phyloP scores from a whole-genome alignment of 2,888 invertebrate species.

The Hirtodrosophila trivittata region DNA sequence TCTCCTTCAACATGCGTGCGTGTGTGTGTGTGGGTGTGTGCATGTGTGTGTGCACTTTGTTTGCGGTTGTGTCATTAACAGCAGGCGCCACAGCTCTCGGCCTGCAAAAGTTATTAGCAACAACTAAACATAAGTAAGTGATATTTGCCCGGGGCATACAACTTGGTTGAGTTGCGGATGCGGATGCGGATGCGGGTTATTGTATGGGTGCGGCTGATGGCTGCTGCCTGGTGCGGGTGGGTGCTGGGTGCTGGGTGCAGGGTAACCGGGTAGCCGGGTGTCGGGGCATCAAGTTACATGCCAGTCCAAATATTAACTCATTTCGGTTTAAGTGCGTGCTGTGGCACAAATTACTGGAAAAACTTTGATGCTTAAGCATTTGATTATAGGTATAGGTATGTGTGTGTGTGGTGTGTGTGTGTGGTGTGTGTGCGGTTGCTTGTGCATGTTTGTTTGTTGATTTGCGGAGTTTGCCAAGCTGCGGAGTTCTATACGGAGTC shows the following conservation, averaged over 20 bases:
- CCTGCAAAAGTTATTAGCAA: conserved; percentile 73
- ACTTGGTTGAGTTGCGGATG: conserved; percentile 45
- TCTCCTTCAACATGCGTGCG: conserved; percentile 14
- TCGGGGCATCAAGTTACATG: conserved; percentile 50
- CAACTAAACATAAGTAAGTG: conserved; percentile 77
- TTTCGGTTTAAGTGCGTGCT: conserved; percentile 62
- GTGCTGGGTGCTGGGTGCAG: neutral
- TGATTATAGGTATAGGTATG: conserved; percentile 44
- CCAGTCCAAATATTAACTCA: conserved; percentile 72
- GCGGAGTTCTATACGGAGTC: conserved; percentile 1
- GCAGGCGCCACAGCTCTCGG: conserved; percentile 72
- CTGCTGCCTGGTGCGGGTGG: conserved; percentile 2
- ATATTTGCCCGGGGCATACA: conserved; percentile 70
- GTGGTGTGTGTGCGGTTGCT: conserved; percentile 6
- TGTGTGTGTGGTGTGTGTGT: conserved; percentile 16
- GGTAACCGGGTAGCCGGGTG: neutral
- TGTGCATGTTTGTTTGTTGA: conserved; percentile 6
- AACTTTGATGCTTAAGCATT: conserved; percentile 58
- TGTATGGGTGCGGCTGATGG: neutral
- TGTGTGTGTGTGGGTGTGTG: conserved; percentile 25
- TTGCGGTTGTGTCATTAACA: conserved; percentile 80
- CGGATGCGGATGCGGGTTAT: neutral
- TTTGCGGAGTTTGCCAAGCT: conserved; percentile 6
- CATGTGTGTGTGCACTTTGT: conserved; percentile 70
- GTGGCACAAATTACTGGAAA: conserved; percentile 63